Base-by-base conservation (phyloP, 2,113 vertebrate genomes). In the Neodontobutis hainanensis region DNA sequence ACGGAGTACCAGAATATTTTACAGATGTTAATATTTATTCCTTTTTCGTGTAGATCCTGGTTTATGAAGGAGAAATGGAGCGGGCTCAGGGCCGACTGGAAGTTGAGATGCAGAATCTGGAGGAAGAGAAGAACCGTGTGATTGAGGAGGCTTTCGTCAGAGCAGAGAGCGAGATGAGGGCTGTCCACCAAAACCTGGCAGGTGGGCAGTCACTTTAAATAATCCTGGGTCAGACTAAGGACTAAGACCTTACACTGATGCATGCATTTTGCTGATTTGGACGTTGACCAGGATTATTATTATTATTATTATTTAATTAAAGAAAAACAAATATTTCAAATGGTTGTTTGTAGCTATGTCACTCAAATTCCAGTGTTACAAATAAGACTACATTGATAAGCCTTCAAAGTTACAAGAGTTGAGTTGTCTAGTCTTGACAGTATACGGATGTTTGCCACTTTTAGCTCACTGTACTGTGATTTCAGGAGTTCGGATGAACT, bases 101-200 rank as follows among this genome's bases (percentile, higher is more conserved):
- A 84, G 94, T 90, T 6, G 96, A 98, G 88, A 93, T 97, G 93
- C 95, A 96, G 92, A 92, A 87, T 6, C 89, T 98, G 89, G 96
- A 98, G 87, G 96, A 97, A 69, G 96, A 98, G 88, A 98, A 99
- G 93, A 96, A 98, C 90, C 89, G 72, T 0, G 95, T 96, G 67
- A 95, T 99, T 0, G 94, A 97, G 73, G 97, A 98, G 79, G 96
- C 96, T 0, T 98, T 98, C 48, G 90, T 94, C 73, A 81, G 94
- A 0, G 96, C 97, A 0, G 96, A 98, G 87, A 94, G 92, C 63
- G 96, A 99, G 86, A 99, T 99, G 97, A 98, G 96, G 77, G 95
- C 95, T 0, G 97, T 99, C 19, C 97, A 98, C 0, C 94, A 98
- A 87, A 99, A 98, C 87, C 93, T 99, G 75, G 96, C 96, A n/a